These are phyloP conservation scores for Leptopilina syphax DNA, from an alignment of 2,888 invertebrate genomes.

Conservation along the genomic window DNA sequence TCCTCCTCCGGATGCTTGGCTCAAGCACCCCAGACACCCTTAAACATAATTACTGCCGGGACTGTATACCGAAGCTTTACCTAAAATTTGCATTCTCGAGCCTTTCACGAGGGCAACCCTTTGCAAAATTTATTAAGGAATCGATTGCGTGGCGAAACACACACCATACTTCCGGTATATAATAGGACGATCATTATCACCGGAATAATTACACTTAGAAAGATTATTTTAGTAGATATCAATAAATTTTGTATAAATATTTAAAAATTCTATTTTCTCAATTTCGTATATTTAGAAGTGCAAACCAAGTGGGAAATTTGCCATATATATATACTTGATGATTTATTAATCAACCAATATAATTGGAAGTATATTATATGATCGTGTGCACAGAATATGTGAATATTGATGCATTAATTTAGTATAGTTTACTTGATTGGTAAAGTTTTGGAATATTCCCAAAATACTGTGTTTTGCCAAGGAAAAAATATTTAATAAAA, in stretches of 20 bases:
- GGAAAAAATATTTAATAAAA: too few relatives aligned
- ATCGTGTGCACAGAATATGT: too few relatives aligned
- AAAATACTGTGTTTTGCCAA: too few relatives aligned
- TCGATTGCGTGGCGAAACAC: slow-evolving; percentile 57
- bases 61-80: slow-evolving; percentile 55
- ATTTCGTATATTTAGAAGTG: too few relatives aligned
- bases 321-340: too few relatives aligned
- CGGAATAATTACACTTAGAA: slow-evolving; percentile 28
- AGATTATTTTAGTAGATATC: slow-evolving; percentile 4
- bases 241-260: neutral
- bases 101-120: slow-evolving; percentile 48
- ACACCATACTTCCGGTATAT: slow-evolving; percentile 31
- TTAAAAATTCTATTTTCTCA: too few relatives aligned
- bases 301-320: too few relatives aligned
- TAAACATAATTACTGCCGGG: slow-evolving; percentile 63
- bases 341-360: too few relatives aligned
- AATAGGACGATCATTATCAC: slow-evolving; percentile 39
- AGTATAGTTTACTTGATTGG: too few relatives aligned
- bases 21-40: slow-evolving; percentile 43
- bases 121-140: slow-evolving; percentile 62
- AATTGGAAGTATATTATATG: too few relatives aligned
- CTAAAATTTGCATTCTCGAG: slow-evolving; percentile 67
- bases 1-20: slow-evolving; percentile 44
- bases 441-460: too few relatives aligned
- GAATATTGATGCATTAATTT: too few relatives aligned